Evolutionary conservation across 2,888 invertebrate species (phyloP).

Genomic region (Mesochorus sp.): DNA sequence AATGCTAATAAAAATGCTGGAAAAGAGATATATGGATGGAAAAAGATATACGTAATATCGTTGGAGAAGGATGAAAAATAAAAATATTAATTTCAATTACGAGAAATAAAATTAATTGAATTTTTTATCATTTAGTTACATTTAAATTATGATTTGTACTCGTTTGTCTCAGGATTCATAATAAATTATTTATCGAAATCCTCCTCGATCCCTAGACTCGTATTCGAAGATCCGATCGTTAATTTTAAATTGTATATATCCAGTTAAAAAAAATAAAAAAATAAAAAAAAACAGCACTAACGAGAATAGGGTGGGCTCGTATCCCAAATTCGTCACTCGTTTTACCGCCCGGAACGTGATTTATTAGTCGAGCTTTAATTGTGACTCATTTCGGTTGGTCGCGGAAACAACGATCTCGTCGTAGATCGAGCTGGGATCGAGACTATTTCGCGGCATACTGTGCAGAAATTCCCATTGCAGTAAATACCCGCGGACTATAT

Average conservation of each 20-base stretch:
- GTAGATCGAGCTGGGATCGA: constrained; percentile 1
- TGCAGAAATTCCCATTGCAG: background rate
- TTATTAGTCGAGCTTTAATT: constrained; percentile 39
- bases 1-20: too few species aligned
- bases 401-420: constrained; percentile 18
- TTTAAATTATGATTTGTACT: too few species aligned
- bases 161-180: too few species aligned
- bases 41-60: background rate
- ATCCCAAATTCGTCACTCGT: constrained; percentile 33
- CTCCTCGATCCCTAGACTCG: background rate
- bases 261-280: too few species aligned
- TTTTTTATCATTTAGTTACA: too few species aligned
- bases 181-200: constrained; percentile 1
- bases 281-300: too few species aligned
- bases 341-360: constrained; percentile 34
- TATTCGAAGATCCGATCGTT: constrained; percentile 12
- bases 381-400: constrained; percentile 26
- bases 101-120: too few species aligned
- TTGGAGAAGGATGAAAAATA: background rate
- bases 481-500: too few species aligned
- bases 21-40: too few species aligned
- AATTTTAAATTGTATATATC: background rate
- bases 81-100: too few species aligned
- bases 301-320: background rate
- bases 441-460: background rate